Evolutionary conservation across 2,888 invertebrate species (phyloP).

Genomic region (Eurytoma californica): DNA sequence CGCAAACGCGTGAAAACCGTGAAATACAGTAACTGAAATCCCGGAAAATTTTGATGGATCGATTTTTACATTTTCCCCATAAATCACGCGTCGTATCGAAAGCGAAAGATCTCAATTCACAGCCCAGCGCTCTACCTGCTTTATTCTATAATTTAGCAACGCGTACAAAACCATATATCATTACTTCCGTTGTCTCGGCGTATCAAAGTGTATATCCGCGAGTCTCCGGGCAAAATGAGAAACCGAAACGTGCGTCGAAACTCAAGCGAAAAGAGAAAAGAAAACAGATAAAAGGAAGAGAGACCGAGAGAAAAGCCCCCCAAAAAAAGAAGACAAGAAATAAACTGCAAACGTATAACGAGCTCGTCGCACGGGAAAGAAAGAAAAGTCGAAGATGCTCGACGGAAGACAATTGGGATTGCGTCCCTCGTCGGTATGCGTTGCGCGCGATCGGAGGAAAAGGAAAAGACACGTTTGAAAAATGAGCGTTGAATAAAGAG

Average conservation of each 20-base stretch:
- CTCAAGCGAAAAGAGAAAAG: neutral
- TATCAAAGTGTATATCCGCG: neutral
- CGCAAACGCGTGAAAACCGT: too few species aligned
- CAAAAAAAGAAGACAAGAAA: neutral
- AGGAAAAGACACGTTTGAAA: constrained; percentile 16
- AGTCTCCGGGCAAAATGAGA: neutral
- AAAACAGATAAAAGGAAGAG: neutral
- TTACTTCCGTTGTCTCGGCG: neutral
- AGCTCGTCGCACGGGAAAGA: neutral
- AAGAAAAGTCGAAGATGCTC: constrained; percentile 20
- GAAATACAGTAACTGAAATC: neutral
- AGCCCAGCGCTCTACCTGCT: neutral
- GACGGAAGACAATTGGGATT: neutral
- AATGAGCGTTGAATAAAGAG: constrained; percentile 18
- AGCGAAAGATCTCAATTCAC: neutral
- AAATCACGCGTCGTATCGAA: neutral
- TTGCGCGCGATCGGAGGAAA: neutral
- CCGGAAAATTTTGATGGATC: neutral
- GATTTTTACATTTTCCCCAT: neutral
- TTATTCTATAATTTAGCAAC: constrained; percentile 16
- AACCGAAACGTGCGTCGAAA: constrained; percentile 30
- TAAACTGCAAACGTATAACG: neutral
- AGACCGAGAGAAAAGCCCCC: neutral
- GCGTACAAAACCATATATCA: constrained; percentile 20
- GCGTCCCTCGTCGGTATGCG: constrained; percentile 11